Evolutionary conservation across 1,140 invertebrate species (phyloP).

Genomic region (Pollicipes pollicipes): DNA sequence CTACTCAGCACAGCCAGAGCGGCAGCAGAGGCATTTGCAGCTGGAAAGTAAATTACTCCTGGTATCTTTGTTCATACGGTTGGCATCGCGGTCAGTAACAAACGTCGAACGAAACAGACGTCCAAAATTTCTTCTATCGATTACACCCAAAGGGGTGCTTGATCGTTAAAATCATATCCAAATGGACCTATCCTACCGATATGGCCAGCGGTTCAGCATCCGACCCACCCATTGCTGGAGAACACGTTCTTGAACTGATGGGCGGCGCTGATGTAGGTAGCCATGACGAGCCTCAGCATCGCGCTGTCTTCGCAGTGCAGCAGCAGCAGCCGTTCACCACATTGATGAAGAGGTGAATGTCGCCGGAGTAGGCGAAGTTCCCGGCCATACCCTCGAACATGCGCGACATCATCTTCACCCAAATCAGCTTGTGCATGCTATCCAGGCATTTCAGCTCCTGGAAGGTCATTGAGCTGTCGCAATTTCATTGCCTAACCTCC

Average conservation of each 20-base stretch:
- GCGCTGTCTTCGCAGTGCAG: conserved; percentile 90
- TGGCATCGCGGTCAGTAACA: too few species aligned
- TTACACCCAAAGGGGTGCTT: too few species aligned
- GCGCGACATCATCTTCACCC: conserved; percentile 84
- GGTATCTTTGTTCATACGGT: too few species aligned
- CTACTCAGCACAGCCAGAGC: too few species aligned
- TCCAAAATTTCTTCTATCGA: too few species aligned
- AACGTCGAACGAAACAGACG: too few species aligned
- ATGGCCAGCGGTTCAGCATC: too few species aligned
- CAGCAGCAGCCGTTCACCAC: conserved; percentile 89
- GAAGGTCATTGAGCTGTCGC: too few species aligned
- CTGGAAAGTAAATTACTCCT: too few species aligned
- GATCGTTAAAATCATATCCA: too few species aligned
- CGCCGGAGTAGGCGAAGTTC: conserved; percentile 92
- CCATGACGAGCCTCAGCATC: conserved; percentile 74
- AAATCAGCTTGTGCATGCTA: conserved; percentile 95
- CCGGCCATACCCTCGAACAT: conserved; percentile 99
- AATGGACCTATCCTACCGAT: conserved; percentile 7
- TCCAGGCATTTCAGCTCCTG: conserved; percentile 82
- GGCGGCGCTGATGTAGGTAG: conserved; percentile 91
- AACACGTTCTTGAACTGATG: conserved; percentile 99
- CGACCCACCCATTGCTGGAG: conserved; percentile 71
- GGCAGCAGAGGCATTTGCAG: too few species aligned
- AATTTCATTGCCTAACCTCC: too few species aligned
- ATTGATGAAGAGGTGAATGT: conserved; percentile 93